These are phyloP conservation scores for Gopherus flavomarginatus DNA, from an alignment of 2,113 vertebrate species.

Conservation along the genomic window DNA sequence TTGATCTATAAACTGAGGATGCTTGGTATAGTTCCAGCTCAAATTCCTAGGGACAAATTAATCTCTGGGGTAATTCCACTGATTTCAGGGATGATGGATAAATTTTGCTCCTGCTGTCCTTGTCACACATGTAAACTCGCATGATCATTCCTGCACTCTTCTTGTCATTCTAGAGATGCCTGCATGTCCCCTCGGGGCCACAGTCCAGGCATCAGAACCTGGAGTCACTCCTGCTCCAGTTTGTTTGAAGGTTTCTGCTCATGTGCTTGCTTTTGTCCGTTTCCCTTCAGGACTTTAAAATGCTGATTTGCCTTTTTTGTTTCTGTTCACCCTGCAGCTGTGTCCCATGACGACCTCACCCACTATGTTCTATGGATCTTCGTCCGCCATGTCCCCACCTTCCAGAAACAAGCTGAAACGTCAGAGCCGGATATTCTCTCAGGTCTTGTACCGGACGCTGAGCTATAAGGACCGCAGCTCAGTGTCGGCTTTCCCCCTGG, in stretches of 20 bases:
- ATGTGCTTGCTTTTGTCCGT: no score
- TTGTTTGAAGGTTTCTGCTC: background rate
- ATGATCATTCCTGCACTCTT: background rate
- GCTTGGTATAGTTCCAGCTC: background rate
- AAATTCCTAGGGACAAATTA: background rate
- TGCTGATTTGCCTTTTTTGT: background rate
- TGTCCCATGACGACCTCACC: constrained; percentile 29
- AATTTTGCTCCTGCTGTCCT: background rate
- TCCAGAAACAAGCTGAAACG: constrained; percentile 92
- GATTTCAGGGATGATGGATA: background rate
- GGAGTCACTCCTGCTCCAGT: background rate
- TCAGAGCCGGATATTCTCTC: constrained; percentile 92
- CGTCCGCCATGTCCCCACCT: constrained; percentile 89
- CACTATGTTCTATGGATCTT: constrained; percentile 93
- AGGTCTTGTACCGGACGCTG: constrained; percentile 90
- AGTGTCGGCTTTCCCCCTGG: constrained; percentile 66
- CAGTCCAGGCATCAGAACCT: background rate
- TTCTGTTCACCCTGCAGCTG: background rate
- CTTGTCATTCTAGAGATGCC: background rate
- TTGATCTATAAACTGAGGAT: accelerated
- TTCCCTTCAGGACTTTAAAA: background rate
- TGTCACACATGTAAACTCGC: accelerated
- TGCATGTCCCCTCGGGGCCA: accelerated
- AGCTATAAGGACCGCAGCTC: constrained; percentile 90
- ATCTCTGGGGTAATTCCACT: background rate